These are phyloP conservation scores for Myripristis murdjan DNA, from an alignment of 2,797 vertebrate species.

Conservation along the genomic window DNA sequence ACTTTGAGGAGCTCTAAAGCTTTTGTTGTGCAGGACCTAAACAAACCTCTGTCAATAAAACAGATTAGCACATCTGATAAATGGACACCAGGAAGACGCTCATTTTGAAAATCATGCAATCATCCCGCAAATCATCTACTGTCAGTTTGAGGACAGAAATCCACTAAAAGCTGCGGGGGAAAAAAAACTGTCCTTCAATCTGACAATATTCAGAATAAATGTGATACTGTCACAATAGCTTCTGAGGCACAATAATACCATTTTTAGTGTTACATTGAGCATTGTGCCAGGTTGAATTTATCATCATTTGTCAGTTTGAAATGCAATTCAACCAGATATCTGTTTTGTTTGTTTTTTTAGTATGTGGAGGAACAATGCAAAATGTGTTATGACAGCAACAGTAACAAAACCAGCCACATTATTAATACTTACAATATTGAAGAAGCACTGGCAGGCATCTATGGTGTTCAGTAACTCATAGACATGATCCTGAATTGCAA, in stretches of 20 bases:
- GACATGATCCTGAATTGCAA: constrained; percentile 90
- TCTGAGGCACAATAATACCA: no score
- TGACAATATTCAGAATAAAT: not conserved
- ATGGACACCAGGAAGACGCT: not conserved
- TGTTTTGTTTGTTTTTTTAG: not conserved
- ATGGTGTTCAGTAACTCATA: constrained; percentile 96
- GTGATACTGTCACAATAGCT: not conserved
- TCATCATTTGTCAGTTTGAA: not conserved
- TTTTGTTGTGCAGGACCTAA: no score
- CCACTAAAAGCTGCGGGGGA: no score
- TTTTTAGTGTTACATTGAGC: no score
- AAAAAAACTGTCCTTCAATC: not conserved
- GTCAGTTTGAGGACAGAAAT: no score
- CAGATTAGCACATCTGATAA: no score
- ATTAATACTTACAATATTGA: constrained; percentile 91
- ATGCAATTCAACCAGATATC: not conserved
- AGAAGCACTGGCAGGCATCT: constrained; percentile 93
- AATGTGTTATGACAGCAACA: not conserved
- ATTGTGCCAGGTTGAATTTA: no score
- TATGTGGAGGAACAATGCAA: not conserved
- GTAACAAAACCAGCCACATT: not conserved
- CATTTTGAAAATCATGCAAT: no score
- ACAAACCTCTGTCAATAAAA: no score
- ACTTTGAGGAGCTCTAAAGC: no score
- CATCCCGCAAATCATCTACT: no score